A percentile compares a stretch with the other conserved stretches of the same genome.
phyloP scores from a whole-genome alignment of 2,888 invertebrate species.

The Tridacna gigas region DNA sequence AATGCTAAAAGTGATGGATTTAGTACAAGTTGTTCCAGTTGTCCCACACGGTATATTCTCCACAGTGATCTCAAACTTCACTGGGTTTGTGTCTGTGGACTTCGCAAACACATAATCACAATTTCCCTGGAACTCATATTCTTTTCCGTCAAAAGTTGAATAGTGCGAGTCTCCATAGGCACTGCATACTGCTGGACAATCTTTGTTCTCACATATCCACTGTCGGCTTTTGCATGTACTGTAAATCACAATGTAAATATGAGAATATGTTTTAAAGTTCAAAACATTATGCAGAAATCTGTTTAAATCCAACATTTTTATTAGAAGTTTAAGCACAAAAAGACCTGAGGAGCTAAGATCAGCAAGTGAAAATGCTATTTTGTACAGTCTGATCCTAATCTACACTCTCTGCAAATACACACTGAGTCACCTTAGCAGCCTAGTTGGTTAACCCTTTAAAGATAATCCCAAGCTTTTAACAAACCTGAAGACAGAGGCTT shows the following conservation, averaged over 20 bases:
- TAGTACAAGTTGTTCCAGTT: constrained; percentile 94
- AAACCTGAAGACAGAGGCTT: background rate
- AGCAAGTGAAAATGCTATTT: too few species aligned
- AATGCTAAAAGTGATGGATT: constrained; percentile 87
- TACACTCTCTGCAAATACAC: too few species aligned
- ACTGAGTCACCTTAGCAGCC: background rate
- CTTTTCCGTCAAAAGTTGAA: constrained; percentile 93
- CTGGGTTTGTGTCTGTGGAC: constrained; percentile 68
- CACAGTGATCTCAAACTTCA: constrained; percentile 88
- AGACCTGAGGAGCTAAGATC: too few species aligned
- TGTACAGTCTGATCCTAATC: too few species aligned
- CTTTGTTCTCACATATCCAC: constrained; percentile 91
- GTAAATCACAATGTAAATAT: background rate
- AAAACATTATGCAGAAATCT: too few species aligned
- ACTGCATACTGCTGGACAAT: constrained; percentile 90
- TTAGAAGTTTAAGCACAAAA: too few species aligned
- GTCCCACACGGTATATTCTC: constrained; percentile 95
- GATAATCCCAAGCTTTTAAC: background rate
- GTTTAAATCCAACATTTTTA: too few species aligned
- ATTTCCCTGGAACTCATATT: constrained; percentile 94
- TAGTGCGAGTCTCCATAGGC: constrained; percentile 97
- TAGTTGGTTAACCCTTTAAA: background rate
- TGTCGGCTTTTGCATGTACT: constrained; percentile 87
- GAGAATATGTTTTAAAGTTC: too few species aligned
- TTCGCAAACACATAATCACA: constrained; percentile 93